phyloP scores from a whole-genome alignment of 2,797 vertebrate genomes.

The Synaphobranchus kaupii region DNA sequence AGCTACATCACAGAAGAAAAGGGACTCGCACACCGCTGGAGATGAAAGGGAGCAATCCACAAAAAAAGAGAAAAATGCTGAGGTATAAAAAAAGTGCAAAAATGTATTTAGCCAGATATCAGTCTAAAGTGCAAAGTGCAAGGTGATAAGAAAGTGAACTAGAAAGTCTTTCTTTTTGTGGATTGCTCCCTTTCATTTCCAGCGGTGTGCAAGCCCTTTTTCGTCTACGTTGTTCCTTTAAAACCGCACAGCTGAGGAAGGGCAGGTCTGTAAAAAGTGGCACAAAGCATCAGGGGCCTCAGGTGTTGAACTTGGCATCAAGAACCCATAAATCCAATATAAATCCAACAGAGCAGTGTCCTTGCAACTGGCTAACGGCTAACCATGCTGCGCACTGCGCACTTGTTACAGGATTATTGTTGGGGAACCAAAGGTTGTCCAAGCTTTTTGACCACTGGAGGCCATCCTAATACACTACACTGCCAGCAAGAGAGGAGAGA shows the following conservation, averaged over 20 bases:
- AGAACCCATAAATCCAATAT: neutral
- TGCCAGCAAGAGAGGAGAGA: neutral
- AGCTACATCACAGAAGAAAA: too few relatives aligned
- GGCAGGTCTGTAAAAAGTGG: slow-evolving; percentile 41
- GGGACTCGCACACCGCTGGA: too few relatives aligned
- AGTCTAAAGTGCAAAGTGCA: too few relatives aligned
- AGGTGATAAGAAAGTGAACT: too few relatives aligned
- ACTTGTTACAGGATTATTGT: neutral
- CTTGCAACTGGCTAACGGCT: neutral
- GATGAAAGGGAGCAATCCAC: too few relatives aligned
- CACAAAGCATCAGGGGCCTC: neutral
- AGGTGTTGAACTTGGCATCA: neutral
- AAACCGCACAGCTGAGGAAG: slow-evolving; percentile 40
- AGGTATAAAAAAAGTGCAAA: too few relatives aligned
- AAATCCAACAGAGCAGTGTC: neutral
- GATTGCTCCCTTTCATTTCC: too few relatives aligned
- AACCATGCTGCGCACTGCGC: neutral
- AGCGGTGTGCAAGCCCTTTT: too few relatives aligned
- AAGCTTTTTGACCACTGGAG: neutral
- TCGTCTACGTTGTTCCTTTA: slow-evolving; percentile 27
- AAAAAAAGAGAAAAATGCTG: too few relatives aligned
- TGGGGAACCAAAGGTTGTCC: neutral
- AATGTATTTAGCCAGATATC: too few relatives aligned
- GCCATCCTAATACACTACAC: neutral
- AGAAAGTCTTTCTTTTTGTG: too few relatives aligned